phyloP scores from a whole-genome alignment of 1,140 invertebrate species.

The Limonius californicus region DNA sequence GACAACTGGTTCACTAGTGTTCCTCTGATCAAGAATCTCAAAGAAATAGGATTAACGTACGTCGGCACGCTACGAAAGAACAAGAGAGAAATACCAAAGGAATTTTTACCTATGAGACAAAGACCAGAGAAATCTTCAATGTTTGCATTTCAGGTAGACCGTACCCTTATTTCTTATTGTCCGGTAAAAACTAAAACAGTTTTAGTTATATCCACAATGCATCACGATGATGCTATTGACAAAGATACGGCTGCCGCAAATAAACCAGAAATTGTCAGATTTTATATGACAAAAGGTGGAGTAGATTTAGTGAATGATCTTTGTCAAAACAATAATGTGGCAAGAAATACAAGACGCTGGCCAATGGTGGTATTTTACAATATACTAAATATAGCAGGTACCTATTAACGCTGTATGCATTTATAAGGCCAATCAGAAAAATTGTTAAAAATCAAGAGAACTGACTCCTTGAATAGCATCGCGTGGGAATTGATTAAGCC shows the following conservation, averaged over 20 bases:
- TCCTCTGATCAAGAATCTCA: not conserved
- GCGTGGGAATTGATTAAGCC: too few relatives aligned
- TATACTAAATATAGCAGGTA: not conserved
- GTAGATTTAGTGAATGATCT: not conserved
- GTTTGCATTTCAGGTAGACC: not conserved
- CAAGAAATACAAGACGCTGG: too few relatives aligned
- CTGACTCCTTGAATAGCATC: too few relatives aligned
- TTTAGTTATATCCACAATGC: too few relatives aligned
- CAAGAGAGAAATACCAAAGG: not conserved
- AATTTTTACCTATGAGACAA: not conserved
- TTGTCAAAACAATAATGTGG: not conserved
- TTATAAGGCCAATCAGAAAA: not conserved
- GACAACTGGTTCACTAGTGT: too few relatives aligned
- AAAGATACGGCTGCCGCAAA: not conserved
- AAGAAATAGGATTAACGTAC: too few relatives aligned
- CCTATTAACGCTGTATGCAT: not conserved
- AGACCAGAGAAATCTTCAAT: too few relatives aligned
- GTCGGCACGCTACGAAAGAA: too few relatives aligned
- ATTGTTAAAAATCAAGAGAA: not conserved
- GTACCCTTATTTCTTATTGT: too few relatives aligned
- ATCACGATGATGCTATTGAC: too few relatives aligned
- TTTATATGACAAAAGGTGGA: not conserved
- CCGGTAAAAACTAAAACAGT: too few relatives aligned
- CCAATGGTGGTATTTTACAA: too few relatives aligned
- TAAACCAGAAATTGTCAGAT: not conserved